Evolutionary conservation across 2,888 invertebrate genomes (phyloP).

Genomic region (Drosophila fungiperda): DNA sequence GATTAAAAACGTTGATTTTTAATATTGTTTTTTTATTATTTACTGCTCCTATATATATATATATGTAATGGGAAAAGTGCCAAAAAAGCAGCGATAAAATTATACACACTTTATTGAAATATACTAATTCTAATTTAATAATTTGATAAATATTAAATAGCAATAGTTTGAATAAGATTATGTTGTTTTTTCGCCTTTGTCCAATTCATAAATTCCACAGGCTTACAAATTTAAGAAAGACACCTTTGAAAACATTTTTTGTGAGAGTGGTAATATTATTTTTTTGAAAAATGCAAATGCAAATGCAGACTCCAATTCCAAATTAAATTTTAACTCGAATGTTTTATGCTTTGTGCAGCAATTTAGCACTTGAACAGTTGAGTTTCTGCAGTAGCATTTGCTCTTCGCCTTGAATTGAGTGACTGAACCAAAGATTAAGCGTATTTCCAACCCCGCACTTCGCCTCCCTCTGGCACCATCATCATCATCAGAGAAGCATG

Average conservation of each 20-base stretch:
- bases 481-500: background rate
- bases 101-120: background rate
- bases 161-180: background rate
- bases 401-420: conserved; percentile 56
- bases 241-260: background rate
- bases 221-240: background rate
- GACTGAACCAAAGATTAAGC: conserved; percentile 70
- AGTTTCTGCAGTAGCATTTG: conserved; percentile 34
- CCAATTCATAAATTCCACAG: background rate
- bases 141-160: background rate
- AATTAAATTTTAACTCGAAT: conserved; percentile 47
- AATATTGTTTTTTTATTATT: background rate
- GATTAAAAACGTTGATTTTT: background rate
- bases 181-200: background rate
- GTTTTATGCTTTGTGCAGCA: conserved; percentile 57
- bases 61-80: background rate
- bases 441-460: conserved; percentile 26
- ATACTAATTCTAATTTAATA: background rate
- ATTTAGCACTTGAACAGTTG: conserved; percentile 59
- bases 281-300: conserved; percentile 3
- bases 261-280: background rate
- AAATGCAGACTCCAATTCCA: conserved; percentile 34
- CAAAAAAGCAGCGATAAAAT: background rate
- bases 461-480: background rate
- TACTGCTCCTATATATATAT: background rate